A percentile compares a stretch with the other conserved stretches of the same genome.
Conservation (phyloP, 2,797 vertebrate species). For the Sebastes aleutianus region DNA sequence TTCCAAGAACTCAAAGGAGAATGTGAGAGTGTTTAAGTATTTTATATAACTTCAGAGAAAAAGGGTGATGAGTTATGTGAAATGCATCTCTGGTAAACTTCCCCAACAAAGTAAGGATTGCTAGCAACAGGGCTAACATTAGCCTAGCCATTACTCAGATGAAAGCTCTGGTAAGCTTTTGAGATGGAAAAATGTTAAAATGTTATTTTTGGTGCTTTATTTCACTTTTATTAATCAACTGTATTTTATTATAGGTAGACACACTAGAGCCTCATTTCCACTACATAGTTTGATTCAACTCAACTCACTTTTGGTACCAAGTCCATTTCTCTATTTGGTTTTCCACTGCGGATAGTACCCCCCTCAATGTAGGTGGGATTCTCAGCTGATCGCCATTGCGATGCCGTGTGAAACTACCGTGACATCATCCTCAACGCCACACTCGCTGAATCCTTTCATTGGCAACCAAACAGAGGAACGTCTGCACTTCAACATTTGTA, state of each 20-base stretch:
- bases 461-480: too few relatives aligned
- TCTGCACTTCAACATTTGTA: too few relatives aligned
- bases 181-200: background rate
- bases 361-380: too few relatives aligned
- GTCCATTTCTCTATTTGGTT: too few relatives aligned
- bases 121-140: background rate
- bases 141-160: background rate
- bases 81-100: background rate
- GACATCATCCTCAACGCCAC: too few relatives aligned
- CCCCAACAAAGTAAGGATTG: background rate
- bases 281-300: too few relatives aligned
- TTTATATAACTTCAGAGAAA: background rate
- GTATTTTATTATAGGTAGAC: background rate
- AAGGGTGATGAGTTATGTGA: background rate
- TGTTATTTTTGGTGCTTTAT: background rate
- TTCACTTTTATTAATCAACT: background rate
- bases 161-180: background rate
- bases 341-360: too few relatives aligned
- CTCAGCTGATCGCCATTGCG: too few relatives aligned
- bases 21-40: background rate
- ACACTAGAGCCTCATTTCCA: too few relatives aligned
- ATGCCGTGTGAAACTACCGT: too few relatives aligned
- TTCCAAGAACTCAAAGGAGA: background rate
- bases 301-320: too few relatives aligned
- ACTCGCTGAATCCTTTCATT: too few relatives aligned